Conservation (phyloP, 64 coral and sea anemone species). For the Cladopsammia gracilis region DNA sequence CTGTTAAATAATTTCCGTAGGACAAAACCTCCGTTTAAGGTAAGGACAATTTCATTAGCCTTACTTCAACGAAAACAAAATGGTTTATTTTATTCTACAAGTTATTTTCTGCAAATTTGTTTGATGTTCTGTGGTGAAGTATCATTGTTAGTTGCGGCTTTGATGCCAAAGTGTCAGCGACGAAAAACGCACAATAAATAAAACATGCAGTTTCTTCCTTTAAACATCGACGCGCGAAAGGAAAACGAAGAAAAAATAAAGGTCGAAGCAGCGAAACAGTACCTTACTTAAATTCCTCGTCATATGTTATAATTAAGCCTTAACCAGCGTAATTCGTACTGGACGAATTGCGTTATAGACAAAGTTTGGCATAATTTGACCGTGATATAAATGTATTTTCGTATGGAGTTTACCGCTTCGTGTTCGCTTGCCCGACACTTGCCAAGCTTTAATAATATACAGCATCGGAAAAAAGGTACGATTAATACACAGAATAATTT, state of each 20-base stretch:
- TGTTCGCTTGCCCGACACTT: neutral
- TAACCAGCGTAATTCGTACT: too few species aligned
- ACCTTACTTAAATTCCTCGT: too few species aligned
- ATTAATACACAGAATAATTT: slow-evolving; percentile 41
- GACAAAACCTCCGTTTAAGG: slow-evolving; percentile 13
- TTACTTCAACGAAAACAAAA: slow-evolving; percentile 15
- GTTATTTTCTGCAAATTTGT: neutral
- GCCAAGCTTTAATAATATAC: neutral
- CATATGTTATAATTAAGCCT: too few species aligned
- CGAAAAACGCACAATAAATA: too few species aligned
- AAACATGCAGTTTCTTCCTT: too few species aligned
- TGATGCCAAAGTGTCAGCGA: neutral
- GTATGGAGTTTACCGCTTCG: neutral
- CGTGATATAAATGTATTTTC: too few species aligned
- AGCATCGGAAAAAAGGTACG: neutral
- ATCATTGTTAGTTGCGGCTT: neutral
- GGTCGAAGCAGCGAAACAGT: too few species aligned
- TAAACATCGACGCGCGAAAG: too few species aligned
- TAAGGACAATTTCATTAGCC: slow-evolving; percentile 20
- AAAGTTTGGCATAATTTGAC: too few species aligned
- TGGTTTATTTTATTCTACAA: neutral
- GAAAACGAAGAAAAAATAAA: neutral
- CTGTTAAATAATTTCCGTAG: neutral
- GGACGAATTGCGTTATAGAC: too few species aligned
- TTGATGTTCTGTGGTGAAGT: neutral